A percentile compares a stretch with the other conserved stretches of the same genome.
Conservation (phyloP, 2,113 vertebrate species). For the Agapornis roseicollis region DNA sequence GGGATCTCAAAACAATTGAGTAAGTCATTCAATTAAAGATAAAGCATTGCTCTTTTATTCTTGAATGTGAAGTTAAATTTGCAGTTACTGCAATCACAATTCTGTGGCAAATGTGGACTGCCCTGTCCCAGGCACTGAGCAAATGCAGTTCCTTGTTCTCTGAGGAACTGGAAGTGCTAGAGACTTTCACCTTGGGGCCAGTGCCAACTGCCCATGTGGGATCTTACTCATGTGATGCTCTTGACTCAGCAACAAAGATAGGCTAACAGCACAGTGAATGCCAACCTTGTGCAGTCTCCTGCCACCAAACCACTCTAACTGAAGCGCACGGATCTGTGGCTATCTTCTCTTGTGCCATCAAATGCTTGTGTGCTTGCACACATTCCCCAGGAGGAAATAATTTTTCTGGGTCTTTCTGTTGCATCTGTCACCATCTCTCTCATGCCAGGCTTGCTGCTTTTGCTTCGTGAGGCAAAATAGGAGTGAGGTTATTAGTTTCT, state of each 20-base stretch:
- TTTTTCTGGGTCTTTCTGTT: background rate
- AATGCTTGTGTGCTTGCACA: too few relatives aligned
- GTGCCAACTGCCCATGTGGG: background rate
- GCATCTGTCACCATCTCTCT: background rate
- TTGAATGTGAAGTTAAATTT: background rate
- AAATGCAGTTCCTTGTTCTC: fast-evolving
- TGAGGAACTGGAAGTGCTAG: background rate
- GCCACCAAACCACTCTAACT: background rate
- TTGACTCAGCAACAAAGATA: fast-evolving
- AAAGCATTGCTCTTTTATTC: background rate
- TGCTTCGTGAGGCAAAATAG: background rate
- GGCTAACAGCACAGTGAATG: fast-evolving
- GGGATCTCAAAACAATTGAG: background rate
- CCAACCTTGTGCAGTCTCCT: background rate
- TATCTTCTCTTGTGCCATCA: background rate
- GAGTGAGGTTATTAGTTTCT: background rate
- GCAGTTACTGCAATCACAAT: fast-evolving
- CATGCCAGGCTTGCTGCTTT: background rate
- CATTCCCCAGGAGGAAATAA: fast-evolving
- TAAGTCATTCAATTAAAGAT: background rate
- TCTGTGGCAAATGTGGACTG: fast-evolving
- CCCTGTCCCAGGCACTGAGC: background rate
- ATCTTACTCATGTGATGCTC: background rate
- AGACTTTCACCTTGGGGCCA: background rate
- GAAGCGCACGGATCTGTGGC: fast-evolving